Conservation (phyloP, 37 sponge, comb jelly and placozoan species). For the Spongia lamella region DNA sequence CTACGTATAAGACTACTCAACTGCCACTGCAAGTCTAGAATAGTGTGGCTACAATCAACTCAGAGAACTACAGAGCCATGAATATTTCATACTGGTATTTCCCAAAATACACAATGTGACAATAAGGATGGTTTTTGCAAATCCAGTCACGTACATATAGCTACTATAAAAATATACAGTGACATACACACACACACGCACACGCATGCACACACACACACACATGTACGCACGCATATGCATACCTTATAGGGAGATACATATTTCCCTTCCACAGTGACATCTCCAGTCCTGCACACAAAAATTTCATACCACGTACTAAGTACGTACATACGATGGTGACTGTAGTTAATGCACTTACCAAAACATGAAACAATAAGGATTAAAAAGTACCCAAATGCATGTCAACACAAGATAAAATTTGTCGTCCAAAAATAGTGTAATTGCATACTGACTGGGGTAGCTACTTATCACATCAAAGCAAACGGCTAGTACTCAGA, state of each 20-base stretch:
- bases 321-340: conserved; percentile 87
- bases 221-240: conserved; percentile 12
- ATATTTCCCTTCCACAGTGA: conserved; percentile 70
- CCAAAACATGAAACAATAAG: neutral
- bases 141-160: too few relatives aligned
- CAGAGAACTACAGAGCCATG: too few relatives aligned
- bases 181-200: neutral
- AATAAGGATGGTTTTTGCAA: too few relatives aligned
- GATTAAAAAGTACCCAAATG: too few relatives aligned
- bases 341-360: conserved; percentile 72
- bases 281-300: conserved; percentile 82
- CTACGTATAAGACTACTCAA: neutral
- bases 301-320: conserved; percentile 74
- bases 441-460: too few relatives aligned
- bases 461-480: too few relatives aligned
- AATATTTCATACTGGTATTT: too few relatives aligned
- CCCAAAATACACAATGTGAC: too few relatives aligned
- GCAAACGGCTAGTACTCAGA: too few relatives aligned
- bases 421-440: too few relatives aligned
- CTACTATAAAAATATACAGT: neutral
- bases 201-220: conserved; percentile 12
- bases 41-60: too few relatives aligned
- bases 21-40: neutral
- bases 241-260: conserved; percentile 54
- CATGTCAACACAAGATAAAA: too few relatives aligned